Base-by-base conservation (phyloP, 1,140 invertebrate species). In the Wasmannia auropunctata region DNA sequence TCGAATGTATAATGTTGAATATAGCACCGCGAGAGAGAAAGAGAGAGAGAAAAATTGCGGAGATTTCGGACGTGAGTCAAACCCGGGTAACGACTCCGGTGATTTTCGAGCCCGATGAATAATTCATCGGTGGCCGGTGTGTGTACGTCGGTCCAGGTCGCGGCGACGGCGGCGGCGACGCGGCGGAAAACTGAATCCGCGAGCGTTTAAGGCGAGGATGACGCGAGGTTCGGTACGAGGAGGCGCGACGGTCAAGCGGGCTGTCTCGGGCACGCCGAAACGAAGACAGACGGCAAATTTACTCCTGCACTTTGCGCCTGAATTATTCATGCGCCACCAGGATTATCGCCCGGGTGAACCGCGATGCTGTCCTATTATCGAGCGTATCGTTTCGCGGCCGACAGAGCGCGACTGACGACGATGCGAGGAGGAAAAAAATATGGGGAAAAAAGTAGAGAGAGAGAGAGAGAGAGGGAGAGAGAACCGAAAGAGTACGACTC, bases 281-380 rank as follows among this genome's bases (percentile, higher is more conserved):
- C 86, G 90, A 91, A 92, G 91, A 93, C 91, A 86, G 91, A 92
- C 88, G 88, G 88, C 87, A 86, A 93, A 93, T 92, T 89, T 90
- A 89, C 89, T 86, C 86, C 67, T 91, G 91, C 90, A 92, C 91
- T 93, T 93, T 91, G 85, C 81, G 87, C 60, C 31, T 87, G 86
- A 88, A 91, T 92, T 87, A 92, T 92, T 92, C 85, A 92, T 88
- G 49, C 22, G 40, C 34, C 70, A 79, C 46, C 70, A 79, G 88
- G 81, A 90, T 90, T 87, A 90, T 88, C 80, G 88, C 51, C 65
- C 84, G 81, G 22, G 60, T 67, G 77, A 77, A 43, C 72, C 65
- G 80, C 63, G 70, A n/a, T n/a, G 63, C 88, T 81, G 87, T 90
- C 83, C 87, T 86, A 87, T 91, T 87, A 90, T 84, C 88, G 83